phyloP scores from a whole-genome alignment of 1,140 invertebrate species.

The Kradibia gibbosae region DNA sequence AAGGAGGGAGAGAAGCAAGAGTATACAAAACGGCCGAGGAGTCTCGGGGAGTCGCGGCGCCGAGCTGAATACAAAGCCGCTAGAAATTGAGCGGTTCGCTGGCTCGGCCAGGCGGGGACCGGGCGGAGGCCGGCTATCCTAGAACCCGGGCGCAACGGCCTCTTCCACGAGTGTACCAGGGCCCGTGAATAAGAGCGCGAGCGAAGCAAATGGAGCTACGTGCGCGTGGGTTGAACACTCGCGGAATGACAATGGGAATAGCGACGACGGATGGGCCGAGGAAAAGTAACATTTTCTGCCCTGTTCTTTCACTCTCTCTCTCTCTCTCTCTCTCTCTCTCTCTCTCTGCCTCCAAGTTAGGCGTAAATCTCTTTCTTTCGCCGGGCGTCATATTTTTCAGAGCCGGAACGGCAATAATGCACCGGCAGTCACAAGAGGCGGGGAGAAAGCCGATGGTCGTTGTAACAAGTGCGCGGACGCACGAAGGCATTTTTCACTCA shows the following conservation, averaged over 20 bases:
- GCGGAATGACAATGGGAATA: conserved; percentile 33
- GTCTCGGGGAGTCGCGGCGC: too few relatives aligned
- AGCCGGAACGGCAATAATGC: not conserved
- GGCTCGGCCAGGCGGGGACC: not conserved
- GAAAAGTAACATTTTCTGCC: conserved; percentile 12
- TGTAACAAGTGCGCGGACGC: conserved; percentile 7
- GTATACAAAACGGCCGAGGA: not conserved
- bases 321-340: not conserved
- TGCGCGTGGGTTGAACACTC: not conserved
- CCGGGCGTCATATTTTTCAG: conserved; percentile 1
- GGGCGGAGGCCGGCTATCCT: too few relatives aligned
- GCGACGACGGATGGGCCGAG: not conserved
- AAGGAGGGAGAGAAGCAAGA: conserved; percentile 1
- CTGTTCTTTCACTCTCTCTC: too few relatives aligned
- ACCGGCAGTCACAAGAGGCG: not conserved
- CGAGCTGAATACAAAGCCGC: not conserved
- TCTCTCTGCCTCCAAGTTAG: not conserved
- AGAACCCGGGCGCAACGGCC: too few relatives aligned
- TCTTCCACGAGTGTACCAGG: not conserved
- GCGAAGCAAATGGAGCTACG: conserved; percentile 18
- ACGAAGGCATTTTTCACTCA: not conserved
- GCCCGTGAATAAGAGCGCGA: not conserved
- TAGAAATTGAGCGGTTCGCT: not conserved
- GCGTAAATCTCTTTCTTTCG: not conserved
- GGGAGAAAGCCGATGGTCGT: conserved; percentile 22